Base-by-base conservation (phyloP, 2,113 vertebrate species). In the Noturus placidus region DNA sequence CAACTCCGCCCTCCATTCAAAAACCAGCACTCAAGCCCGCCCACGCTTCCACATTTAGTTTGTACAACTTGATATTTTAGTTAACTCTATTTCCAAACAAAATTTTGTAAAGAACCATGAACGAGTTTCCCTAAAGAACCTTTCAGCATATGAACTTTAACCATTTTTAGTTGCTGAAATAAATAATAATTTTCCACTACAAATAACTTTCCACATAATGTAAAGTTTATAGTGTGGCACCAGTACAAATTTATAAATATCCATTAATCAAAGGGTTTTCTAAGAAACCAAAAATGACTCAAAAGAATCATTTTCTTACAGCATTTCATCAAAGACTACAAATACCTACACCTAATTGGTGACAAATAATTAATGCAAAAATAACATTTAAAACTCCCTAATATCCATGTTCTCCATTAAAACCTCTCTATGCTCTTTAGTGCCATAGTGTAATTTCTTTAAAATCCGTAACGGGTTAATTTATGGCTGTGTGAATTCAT, bases 401-500 rank as follows among this genome's bases (percentile, higher is more conserved):
- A 27, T 27, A 11, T 30, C 25, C 38, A 42, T 42, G 38, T 50
- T n/a, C 6, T 50, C 74, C 25, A 3, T 77, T 50, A 46, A 10
- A 50, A 57, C n/a, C 33, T 59, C 10, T 25, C 52, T 30, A 20
- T 30, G 15, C 27, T 19, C 11, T 6, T 61, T 27, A 25, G 57
- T 35, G 7, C 42, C 10, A 4, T 59, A 42, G 56, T 82, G 5
- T 42, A 82, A 61, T 82, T 82, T 82, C 4, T 22, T 56, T 42
- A 61, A 61, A 82, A 82, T 61, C 33, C 22, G 27, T 42, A 61
- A 35, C 3, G 13, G 56, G 79, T 25, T 38, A 42, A 87, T 87
- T 83, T 82, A 76, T 87, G 67, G 69, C 11, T 74, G 69, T 61
- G 38, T 33, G 15, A 83, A 83, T 74, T 82, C 27, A 82, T 82